Base-by-base conservation (phyloP, 2,888 invertebrate genomes). In the Resseliella maxima region DNA sequence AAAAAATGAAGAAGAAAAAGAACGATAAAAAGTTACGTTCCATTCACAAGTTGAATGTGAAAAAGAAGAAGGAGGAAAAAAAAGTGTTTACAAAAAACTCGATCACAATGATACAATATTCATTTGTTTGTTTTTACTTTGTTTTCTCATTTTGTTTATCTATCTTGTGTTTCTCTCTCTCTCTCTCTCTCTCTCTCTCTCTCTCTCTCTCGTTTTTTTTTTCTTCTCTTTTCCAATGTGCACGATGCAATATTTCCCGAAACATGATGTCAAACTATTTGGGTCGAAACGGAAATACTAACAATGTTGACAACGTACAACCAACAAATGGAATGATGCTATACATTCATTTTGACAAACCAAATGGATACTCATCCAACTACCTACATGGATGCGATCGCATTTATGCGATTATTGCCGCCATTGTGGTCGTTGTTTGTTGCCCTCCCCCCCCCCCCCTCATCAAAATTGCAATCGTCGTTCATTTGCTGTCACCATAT, bases 221-320 rank as follows among this genome's bases (percentile, higher is more conserved):
- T 31, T 72, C 1, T 72, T 35, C 10, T 72, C 2, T 27, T 72
- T n/a, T n/a, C n/a, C n/a, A n/a, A n/a, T n/a, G n/a, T n/a, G n/a
- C n/a, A n/a, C 72, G 72, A 35, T 72, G 35, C n/a, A n/a, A n/a
- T 72, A 72, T 72, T 31, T 59, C 18, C 1, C 6, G n/a, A 59
- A 31, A 72, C 31, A 72, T 35, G 59, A 59, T 59, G 59, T 72
- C 72, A 72, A 72, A 72, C 72, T 72, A 72, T 72, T 15, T 72
- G 72, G 59, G 72, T 72, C 72, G 18, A 72, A 72, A 72, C 72
- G 72, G 72, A 72, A 72, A 72, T 59, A 12, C 59, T 59, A 59
- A 59, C 59, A 59, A 24, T 31, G 72, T 72, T 72, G 72, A 72
- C 72, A 72, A 72, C 72, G n/a, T n/a, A n/a, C 72, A 31, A 72